phyloP scores from a whole-genome alignment of 2,888 invertebrate genomes.

The Pheosia tremula region DNA sequence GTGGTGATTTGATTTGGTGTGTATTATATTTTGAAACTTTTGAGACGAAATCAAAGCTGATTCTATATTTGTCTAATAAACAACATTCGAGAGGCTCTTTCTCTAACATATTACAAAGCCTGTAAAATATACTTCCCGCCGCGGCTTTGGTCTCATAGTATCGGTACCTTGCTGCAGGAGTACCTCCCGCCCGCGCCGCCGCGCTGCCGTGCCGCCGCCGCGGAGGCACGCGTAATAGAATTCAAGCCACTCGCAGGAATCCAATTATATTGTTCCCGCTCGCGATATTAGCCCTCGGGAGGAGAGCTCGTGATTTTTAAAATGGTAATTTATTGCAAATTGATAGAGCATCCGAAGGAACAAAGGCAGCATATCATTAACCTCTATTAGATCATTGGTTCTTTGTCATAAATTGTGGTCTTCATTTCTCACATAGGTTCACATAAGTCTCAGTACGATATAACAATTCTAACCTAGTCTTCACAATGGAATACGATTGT shows the following conservation, averaged over 20 bases:
- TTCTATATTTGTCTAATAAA: neutral
- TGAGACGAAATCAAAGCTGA: no score
- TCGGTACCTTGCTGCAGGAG: neutral
- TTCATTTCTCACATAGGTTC: no score
- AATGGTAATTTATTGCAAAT: neutral
- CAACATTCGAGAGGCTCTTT: neutral
- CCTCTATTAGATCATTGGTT: no score
- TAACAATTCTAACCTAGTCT: no score
- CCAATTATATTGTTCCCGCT: slow-evolving; percentile 39
- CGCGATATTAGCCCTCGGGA: slow-evolving; percentile 22
- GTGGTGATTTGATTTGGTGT: no score
- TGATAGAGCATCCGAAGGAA: neutral
- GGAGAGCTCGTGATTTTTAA: neutral
- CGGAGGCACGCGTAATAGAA: slow-evolving; percentile 1
- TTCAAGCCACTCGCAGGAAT: slow-evolving; percentile 27
- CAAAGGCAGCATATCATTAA: neutral
- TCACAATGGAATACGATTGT: no score
- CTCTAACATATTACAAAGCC: neutral
- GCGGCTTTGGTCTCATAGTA: neutral
- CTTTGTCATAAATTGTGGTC: no score
- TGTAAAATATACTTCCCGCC: neutral
- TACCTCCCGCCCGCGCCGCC: neutral
- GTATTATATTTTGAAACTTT: no score
- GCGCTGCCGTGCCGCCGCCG: neutral
- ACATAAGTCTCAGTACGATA: no score